Evolutionary conservation across 2,888 invertebrate genomes (phyloP).

Genomic region (Drosophila ustulata): DNA sequence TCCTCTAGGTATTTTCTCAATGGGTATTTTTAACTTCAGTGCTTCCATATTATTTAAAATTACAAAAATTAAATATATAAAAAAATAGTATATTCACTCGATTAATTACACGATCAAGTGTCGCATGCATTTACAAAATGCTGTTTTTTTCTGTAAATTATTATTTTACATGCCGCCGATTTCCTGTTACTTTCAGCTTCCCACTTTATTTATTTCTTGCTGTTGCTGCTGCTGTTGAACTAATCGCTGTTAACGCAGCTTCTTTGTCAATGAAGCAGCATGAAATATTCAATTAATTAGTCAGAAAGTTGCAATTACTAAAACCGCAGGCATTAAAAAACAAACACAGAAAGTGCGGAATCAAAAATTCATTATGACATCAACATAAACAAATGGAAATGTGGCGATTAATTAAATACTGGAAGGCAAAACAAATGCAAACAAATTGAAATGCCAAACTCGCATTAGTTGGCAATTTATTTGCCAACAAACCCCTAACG

Average conservation of each 20-base stretch:
- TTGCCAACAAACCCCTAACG: conserved; percentile 16
- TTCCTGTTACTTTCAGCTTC: no score
- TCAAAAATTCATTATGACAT: conserved; percentile 17
- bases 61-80: no score
- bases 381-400: conserved; percentile 31
- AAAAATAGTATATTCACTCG: no score
- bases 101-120: no score
- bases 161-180: no score
- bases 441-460: conserved; percentile 23
- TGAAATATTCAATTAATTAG: conserved; percentile 28
- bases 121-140: no score
- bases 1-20: no score
- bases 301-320: conserved; percentile 44
- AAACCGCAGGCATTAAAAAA: conserved; percentile 38
- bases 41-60: no score
- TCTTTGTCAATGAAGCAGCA: conserved; percentile 20
- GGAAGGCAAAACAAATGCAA: conserved; percentile 11
- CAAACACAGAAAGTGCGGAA: conserved; percentile 1
- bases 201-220: no score
- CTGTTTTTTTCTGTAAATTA: no score
- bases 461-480: conserved; percentile 36
- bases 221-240: neutral
- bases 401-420: conserved; percentile 33
- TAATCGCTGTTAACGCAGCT: neutral
- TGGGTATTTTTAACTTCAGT: no score